Conservation (phyloP, 2,888 invertebrate species). For the Strigamia crassipes region DNA sequence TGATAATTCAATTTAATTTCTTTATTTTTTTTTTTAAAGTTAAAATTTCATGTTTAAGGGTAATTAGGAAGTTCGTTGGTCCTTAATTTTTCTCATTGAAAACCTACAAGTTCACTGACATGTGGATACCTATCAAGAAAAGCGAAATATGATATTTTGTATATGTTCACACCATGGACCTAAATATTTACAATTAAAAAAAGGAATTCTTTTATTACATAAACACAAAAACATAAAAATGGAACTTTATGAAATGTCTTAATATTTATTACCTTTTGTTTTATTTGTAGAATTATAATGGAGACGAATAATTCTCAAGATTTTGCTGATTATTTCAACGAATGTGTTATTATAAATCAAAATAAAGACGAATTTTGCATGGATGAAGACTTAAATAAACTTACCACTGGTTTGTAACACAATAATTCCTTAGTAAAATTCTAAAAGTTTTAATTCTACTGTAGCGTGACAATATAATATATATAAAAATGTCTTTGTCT, state of each 20-base stretch:
- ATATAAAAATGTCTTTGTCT: not conserved
- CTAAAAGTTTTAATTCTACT: no score
- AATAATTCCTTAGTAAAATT: not conserved
- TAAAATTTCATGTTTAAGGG: not conserved
- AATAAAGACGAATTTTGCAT: slow-evolving; percentile 43
- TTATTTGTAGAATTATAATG: slow-evolving; percentile 51
- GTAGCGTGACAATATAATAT: no score
- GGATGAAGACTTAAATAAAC: slow-evolving; percentile 43
- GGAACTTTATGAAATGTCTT: not conserved
- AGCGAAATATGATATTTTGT: not conserved
- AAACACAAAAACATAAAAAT: not conserved
- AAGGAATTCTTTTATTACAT: not conserved
- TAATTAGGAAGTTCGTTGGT: not conserved
- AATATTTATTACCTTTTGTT: not conserved
- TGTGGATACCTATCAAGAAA: not conserved
- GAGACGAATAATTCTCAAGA: slow-evolving; percentile 57
- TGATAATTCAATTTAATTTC: not conserved
- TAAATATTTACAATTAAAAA: no score
- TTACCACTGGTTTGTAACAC: not conserved
- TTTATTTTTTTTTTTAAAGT: not conserved
- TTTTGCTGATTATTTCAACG: slow-evolving; percentile 71
- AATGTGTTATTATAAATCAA: slow-evolving; percentile 65
- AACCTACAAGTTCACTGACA: not conserved
- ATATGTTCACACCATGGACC: no score
- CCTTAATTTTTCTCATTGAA: not conserved